A percentile compares a stretch with the other conserved stretches of the same genome.
Conservation (phyloP, 2,113 vertebrate species). For the Aphelocoma coerulescens region DNA sequence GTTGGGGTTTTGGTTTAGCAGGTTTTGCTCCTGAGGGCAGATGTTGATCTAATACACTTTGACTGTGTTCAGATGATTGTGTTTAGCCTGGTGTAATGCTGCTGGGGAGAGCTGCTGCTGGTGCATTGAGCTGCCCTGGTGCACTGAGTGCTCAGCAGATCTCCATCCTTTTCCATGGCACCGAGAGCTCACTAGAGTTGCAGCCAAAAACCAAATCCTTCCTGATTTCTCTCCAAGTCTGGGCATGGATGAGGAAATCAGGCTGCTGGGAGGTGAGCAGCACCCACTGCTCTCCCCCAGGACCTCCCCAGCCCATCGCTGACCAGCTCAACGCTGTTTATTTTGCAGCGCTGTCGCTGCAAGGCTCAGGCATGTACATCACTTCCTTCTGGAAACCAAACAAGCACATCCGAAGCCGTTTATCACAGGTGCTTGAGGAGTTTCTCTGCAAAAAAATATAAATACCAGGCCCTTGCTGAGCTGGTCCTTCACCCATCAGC, state of each 20-base stretch:
- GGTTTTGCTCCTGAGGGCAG: neutral
- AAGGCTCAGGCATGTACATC: neutral
- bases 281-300: neutral
- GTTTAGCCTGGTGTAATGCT: neutral
- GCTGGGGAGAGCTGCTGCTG: neutral
- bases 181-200: neutral
- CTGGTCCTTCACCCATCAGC: neutral
- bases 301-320: neutral
- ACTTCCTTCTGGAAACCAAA: constrained; percentile 18
- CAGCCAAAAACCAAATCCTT: neutral
- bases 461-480: neutral
- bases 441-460: neutral
- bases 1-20: neutral
- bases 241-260: neutral
- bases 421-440: neutral
- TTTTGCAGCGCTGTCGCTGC: neutral
- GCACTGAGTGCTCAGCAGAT: neutral
- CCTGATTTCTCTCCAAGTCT: fast-evolving
- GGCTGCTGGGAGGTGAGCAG: neutral
- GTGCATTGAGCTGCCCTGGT: neutral
- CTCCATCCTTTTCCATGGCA: fast-evolving
- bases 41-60: neutral
- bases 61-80: neutral
- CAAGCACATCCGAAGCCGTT: constrained; percentile 4
- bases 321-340: neutral